Conservation (phyloP, 2,888 invertebrate species). For the Polydrusus cervinus region DNA sequence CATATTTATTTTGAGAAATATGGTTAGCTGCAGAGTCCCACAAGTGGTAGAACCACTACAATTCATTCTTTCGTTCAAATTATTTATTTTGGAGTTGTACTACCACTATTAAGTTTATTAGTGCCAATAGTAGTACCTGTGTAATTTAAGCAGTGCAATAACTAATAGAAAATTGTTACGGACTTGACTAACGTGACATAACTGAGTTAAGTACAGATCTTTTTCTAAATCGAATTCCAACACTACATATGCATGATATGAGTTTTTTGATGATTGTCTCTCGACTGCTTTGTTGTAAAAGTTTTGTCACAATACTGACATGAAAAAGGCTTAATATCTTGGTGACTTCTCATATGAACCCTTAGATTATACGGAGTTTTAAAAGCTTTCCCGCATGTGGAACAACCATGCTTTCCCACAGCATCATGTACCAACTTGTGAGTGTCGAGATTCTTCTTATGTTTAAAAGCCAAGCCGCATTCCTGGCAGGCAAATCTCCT, state of each 20-base stretch:
- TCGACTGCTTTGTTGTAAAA: constrained; percentile 66
- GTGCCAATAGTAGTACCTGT: too few species aligned
- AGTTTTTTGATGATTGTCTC: constrained; percentile 72
- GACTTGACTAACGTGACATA: too few species aligned
- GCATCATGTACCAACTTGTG: constrained; percentile 67
- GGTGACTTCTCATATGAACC: constrained; percentile 59
- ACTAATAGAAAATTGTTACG: too few species aligned
- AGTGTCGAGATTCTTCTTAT: constrained; percentile 56
- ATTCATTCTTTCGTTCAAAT: too few species aligned
- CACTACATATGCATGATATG: constrained; percentile 61
- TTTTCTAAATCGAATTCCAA: neutral
- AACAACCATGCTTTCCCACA: constrained; percentile 71
- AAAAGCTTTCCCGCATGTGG: constrained; percentile 72
- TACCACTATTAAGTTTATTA: too few species aligned
- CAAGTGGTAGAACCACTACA: too few species aligned
- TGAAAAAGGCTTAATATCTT: constrained; percentile 60
- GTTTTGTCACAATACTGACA: constrained; percentile 66
- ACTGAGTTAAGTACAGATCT: neutral
- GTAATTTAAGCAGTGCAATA: too few species aligned
- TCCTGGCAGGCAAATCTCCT: constrained; percentile 50
- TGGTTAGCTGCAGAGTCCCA: too few species aligned
- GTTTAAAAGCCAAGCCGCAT: constrained; percentile 59
- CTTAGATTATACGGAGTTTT: constrained; percentile 58
- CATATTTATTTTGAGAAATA: too few species aligned
- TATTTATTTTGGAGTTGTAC: too few species aligned